These are phyloP conservation scores for Bicyclus anynana DNA, from an alignment of 1,140 invertebrate genomes.

Conservation along the genomic window DNA sequence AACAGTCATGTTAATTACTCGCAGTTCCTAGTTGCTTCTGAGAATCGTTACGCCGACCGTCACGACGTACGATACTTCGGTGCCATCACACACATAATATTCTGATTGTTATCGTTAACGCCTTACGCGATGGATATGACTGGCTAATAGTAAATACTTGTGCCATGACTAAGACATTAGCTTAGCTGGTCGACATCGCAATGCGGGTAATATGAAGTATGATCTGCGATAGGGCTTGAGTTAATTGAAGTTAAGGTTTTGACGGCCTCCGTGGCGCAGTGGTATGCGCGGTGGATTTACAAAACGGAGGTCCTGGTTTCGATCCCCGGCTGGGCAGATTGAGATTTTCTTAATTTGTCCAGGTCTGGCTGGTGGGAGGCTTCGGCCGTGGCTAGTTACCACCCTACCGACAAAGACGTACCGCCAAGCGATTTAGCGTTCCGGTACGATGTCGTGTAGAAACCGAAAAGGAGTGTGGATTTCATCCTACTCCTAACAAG, in stretches of 20 bases:
- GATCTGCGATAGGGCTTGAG: neutral
- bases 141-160: neutral
- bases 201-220: neutral
- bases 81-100: neutral
- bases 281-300: no score
- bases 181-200: neutral
- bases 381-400: no score
- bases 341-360: no score
- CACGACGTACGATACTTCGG: neutral
- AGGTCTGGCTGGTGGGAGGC: no score
- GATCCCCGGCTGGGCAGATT: no score
- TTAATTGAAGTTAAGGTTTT: neutral
- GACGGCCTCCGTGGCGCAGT: no score
- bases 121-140: neutral
- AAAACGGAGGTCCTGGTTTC: no score
- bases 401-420: no score
- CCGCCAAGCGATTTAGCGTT: no score
- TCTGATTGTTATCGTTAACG: neutral
- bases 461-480: no score
- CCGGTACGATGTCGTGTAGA: no score
- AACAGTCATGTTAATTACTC: neutral
- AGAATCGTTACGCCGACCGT: neutral
- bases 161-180: neutral
- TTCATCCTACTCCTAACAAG: no score
- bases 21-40: neutral